Evolutionary conservation across 2,113 vertebrate species (phyloP), one percentile per base, ranked within the genome.

Genomic region (Natator depressus): DNA sequence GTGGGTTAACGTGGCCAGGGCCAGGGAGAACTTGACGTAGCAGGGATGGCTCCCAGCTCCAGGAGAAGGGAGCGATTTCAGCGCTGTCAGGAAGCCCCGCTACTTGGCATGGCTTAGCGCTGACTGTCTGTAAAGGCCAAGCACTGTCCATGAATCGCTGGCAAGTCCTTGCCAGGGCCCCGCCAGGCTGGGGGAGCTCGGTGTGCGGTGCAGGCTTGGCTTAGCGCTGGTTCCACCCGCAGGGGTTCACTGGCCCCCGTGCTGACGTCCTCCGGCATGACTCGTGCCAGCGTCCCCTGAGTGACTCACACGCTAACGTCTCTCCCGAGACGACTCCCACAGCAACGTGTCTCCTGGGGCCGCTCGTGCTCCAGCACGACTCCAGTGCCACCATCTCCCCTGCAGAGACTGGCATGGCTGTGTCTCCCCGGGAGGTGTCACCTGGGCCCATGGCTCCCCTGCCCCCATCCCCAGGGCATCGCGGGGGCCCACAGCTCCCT

Each of bases 251-350:
- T 29, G 57, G 27, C 57, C 25, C 55, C 55, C 10, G 10, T 57
- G 55, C 25, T 57, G 55, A 57, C 1, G 4, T 1, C 65, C 55
- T 62, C 54, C 24, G 19, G n/a, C 2, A 5, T 0, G 0, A 47
- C 16, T 47, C 62, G 16, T 6, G 6, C 31, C 29, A 31, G 8
- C 14, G 65, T 19, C 38, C 20, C n/a, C 69, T 2, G 35, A 22
- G 72, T 8, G 31, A 65, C 62, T 17, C 31, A 19, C 0, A 10
- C 11, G 29, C 59, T 6, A 13, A 14, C 29, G 10, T 62, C 31
- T 35, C 62, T 8, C 62, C 62, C 1, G 29, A n/a, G 62, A 11
- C 31, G 16, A 17, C 62, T 8, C 29, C 14, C 62, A 8, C 31
- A 3, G 31, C 14, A 65, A 16, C 59, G 59, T 55, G 22, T 55